Percentiles rank a stretch among this genome's conserved stretches.
phyloP scores from a whole-genome alignment of 2,113 vertebrate species.

The Phycodurus eques region DNA sequence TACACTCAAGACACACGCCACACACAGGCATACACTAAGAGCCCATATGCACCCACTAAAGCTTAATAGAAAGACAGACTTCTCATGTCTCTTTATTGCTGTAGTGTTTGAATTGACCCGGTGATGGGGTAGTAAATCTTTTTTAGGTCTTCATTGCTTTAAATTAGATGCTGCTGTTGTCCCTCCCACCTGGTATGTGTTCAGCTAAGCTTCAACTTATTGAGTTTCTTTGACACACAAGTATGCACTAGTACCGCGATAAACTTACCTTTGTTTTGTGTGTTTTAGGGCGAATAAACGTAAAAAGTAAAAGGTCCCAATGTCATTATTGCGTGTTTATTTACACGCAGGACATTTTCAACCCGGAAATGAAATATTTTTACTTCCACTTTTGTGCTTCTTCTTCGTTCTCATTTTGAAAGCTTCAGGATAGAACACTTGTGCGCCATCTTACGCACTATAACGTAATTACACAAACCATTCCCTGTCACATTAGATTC shows the following conservation, averaged over 20 bases:
- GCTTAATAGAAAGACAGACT: no score
- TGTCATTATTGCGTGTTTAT: slow-evolving; percentile 28
- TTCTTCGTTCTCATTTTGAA: background rate
- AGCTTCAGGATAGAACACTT: no score
- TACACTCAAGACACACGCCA: no score
- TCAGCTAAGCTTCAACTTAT: background rate
- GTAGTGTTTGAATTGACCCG: no score
- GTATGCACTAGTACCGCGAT: background rate
- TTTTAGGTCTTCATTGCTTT: background rate
- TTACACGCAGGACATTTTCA: slow-evolving; percentile 1
- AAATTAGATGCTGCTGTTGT: background rate
- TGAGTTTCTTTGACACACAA: background rate
- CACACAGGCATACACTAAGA: no score
- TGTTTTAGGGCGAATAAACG: background rate
- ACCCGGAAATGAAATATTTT: background rate
- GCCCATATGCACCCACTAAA: no score
- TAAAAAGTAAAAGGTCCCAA: background rate
- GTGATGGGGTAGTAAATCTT: no score
- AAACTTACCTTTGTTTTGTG: slow-evolving; percentile 1
- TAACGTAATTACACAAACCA: no score
- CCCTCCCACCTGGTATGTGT: background rate
- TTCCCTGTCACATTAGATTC: no score
- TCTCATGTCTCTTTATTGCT: no score
- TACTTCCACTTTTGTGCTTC: slow-evolving; percentile 4
- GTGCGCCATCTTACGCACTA: no score